Evolutionary conservation across 2,113 vertebrate genomes (phyloP).

Genomic region (Emydocephalus ijimae): DNA sequence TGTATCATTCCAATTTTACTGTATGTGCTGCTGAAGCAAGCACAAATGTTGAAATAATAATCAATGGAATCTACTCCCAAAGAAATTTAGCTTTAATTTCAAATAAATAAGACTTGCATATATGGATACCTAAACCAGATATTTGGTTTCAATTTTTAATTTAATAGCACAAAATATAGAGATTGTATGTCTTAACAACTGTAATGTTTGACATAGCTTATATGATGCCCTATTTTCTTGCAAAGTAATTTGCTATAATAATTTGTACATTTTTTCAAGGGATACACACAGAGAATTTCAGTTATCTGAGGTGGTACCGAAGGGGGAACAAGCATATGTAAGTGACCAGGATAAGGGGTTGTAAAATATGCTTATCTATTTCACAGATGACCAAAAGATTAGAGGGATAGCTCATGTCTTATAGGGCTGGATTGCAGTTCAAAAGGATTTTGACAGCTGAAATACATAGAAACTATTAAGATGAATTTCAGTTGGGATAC

Average conservation of each 20-base stretch:
- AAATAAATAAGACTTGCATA: not conserved
- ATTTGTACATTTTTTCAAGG: not conserved
- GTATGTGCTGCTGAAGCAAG: too few species aligned
- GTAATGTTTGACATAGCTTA: not conserved
- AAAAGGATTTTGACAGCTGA: not conserved
- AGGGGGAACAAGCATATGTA: not conserved
- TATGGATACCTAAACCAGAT: not conserved
- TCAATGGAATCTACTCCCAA: not conserved
- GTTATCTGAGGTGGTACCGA: not conserved
- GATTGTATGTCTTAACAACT: not conserved
- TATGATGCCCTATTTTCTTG: not conserved
- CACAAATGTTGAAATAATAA: not conserved
- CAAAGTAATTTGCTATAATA: not conserved
- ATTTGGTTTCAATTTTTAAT: not conserved
- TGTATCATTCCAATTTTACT: too few species aligned
- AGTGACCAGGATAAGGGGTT: not conserved
- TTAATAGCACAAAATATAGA: not conserved
- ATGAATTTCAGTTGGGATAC: not conserved
- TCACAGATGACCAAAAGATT: not conserved
- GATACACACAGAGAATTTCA: not conserved
- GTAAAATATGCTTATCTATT: not conserved
- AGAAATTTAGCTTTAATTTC: not conserved
- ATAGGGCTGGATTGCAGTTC: not conserved
- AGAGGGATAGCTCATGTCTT: not conserved
- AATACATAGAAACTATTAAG: not conserved